phyloP scores from a whole-genome alignment of 1,140 invertebrate species.

The Drosophila eugracilis region DNA sequence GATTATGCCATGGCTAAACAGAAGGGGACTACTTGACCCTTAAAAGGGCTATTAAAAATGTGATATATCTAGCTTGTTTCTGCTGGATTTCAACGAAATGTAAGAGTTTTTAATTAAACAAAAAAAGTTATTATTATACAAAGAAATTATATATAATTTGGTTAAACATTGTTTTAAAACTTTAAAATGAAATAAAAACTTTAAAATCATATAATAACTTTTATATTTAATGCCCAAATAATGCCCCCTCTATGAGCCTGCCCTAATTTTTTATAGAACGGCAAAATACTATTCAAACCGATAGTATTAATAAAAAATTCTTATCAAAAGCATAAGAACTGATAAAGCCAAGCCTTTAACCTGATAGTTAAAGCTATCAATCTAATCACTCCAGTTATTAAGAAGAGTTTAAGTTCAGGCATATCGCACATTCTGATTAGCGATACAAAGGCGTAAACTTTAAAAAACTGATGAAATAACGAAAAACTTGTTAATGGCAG shows the following conservation, averaged over 20 bases:
- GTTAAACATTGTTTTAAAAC: too few species aligned
- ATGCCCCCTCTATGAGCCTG: neutral
- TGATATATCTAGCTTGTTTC: neutral
- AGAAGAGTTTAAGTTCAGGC: neutral
- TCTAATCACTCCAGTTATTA: neutral
- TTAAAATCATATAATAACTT: too few species aligned
- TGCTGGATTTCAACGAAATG: neutral
- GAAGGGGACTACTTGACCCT: slow-evolving; percentile 43
- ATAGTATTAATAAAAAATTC: neutral
- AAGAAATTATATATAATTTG: too few species aligned
- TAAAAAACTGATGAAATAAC: slow-evolving; percentile 14
- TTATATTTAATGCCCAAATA: too few species aligned
- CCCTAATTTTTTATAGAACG: neutral
- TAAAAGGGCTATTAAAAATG: neutral
- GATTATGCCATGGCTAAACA: slow-evolving; percentile 53
- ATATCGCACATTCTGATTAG: neutral
- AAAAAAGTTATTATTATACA: too few species aligned
- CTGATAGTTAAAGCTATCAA: neutral
- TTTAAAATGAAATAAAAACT: too few species aligned
- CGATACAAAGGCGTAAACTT: neutral
- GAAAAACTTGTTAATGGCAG: neutral
- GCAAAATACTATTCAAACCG: neutral
- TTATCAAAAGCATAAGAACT: neutral
- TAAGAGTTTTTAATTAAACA: too few species aligned
- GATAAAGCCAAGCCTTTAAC: neutral